Conservation (phyloP, 2,113 vertebrate genomes). For the Prolemur simus region DNA sequence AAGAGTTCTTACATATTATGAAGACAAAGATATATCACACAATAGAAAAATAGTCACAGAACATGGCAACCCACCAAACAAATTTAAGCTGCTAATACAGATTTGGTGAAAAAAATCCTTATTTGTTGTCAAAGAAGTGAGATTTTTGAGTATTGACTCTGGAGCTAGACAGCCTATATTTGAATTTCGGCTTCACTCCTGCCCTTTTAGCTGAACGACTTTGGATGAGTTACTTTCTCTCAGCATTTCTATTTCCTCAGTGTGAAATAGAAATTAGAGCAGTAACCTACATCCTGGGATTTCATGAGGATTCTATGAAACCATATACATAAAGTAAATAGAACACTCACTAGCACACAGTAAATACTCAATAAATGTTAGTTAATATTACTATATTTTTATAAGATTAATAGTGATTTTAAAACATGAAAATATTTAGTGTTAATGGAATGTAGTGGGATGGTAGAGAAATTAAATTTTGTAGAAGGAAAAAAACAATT, state of each 20-base stretch:
- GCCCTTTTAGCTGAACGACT: background rate
- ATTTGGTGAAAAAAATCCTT: background rate
- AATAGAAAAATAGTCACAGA: background rate
- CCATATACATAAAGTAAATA: background rate
- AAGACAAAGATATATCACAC: background rate
- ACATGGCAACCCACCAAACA: background rate
- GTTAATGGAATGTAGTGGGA: background rate
- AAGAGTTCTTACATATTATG: background rate
- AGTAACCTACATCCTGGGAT: background rate
- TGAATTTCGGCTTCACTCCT: background rate
- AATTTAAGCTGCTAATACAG: background rate
- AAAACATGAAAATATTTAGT: background rate
- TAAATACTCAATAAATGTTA: background rate
- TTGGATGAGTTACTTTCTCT: background rate
- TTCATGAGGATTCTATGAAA: background rate
- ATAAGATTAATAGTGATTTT: background rate
- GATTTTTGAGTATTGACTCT: background rate
- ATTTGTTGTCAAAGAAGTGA: background rate
- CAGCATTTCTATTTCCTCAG: background rate
- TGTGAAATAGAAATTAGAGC: background rate
- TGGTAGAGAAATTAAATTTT: background rate
- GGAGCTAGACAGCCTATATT: background rate
- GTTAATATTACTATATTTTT: background rate
- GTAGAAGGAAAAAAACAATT: background rate
- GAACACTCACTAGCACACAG: background rate